Base-by-base conservation (phyloP, 2,888 invertebrate genomes). In the Amphipoea lucens region DNA sequence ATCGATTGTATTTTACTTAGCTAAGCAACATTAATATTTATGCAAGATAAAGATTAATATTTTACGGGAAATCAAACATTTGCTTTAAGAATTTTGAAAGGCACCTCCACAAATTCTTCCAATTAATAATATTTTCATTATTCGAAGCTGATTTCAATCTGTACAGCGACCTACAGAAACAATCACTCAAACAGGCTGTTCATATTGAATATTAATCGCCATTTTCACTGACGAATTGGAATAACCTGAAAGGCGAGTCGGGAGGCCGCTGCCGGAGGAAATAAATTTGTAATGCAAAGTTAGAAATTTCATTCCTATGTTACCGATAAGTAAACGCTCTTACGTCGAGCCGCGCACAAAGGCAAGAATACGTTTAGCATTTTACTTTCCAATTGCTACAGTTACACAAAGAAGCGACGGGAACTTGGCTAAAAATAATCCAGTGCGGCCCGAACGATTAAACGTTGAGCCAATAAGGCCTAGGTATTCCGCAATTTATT, bases 221-320 rank as follows among this genome's bases (percentile, higher is more conserved):
- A 94, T 96, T 96, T 96, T 95, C 96, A 95, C 95, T 94, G 94
- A 95, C 95, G 96, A 96, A 95, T 94, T 92, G 92, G 91, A 95
- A 96, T 96, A 95, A 96, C 95, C 94, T 93, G 93, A 95, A 95
- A 95, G 93, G 94, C 92, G 92, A 94, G 90, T 91, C 93, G 90
- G 91, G 90, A 92, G 92, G 94, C 92, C 93, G 92, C 90, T 92
- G 93, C 91, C 91, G 91, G 91, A 93, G 95, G 94, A 96, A 96
- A 96, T 96, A 96, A 96, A 96, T 96, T 96, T 96, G 96, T 96
- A 96, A 96, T 96, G 95, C 96, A 96, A 97, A 97, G 96, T 96
- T 94, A 95, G 95, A 96, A 96, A 96, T 96, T 96, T 93, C 95
- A 96, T 96, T 95, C 93, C 94, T 94, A 93, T 95, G 96, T 95